A percentile compares a stretch with the other conserved stretches of the same genome.
Conservation (phyloP, 2,113 vertebrate genomes). For the Carlito syrichta region DNA sequence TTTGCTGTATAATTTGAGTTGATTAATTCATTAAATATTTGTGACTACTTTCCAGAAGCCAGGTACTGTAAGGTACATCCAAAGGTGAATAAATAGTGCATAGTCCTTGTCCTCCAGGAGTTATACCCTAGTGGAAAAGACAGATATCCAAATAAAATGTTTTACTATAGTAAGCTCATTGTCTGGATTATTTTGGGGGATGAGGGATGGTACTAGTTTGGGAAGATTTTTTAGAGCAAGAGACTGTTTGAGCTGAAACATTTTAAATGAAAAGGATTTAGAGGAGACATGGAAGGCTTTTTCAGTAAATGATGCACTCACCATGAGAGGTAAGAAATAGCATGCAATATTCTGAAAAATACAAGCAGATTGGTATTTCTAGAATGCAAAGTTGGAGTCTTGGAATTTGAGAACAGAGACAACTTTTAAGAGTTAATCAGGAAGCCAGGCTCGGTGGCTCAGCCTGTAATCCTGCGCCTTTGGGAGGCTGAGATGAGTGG, state of each 20-base stretch:
- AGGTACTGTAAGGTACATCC: background rate
- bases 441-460: no score
- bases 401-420: conserved; percentile 8
- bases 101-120: background rate
- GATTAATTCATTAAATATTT: background rate
- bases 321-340: background rate
- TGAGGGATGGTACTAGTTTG: background rate
- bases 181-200: background rate
- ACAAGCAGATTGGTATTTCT: conserved; percentile 5
- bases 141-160: background rate
- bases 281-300: background rate
- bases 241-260: background rate
- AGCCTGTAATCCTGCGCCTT: no score
- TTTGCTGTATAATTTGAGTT: background rate
- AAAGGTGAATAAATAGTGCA: background rate
- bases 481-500: no score
- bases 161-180: background rate
- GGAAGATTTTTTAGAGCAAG: conserved; percentile 6
- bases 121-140: background rate
- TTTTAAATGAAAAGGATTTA: background rate
- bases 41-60: background rate
- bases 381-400: background rate
- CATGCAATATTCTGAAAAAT: background rate
- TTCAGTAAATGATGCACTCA: background rate
- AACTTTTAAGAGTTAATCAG: conserved; percentile 19